Evolutionary conservation across 2,113 vertebrate genomes (phyloP), one percentile per base, ranked within the genome.

Genomic region (Pelusios castaneus): DNA sequence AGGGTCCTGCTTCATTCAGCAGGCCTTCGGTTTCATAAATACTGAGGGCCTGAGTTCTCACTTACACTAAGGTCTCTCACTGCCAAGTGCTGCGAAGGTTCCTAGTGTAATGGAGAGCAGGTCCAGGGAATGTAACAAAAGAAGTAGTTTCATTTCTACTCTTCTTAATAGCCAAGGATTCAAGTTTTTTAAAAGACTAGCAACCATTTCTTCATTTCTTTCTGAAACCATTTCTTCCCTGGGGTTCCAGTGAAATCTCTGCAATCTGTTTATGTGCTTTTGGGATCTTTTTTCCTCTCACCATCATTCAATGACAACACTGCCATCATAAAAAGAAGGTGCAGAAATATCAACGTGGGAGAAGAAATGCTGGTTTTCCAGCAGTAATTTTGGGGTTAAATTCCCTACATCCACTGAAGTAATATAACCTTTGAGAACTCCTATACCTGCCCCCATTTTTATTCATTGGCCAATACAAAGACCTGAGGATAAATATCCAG

Each of bases 241-340:
- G 0, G 97, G 92, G 97, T 92, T 90, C 80, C 94, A 75, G 5
- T 96, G 94, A 92, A 31, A 45, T 97, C 97, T 97, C 96, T 92
- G 88, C 70, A n/a, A 47, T 21, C 76, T 95, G 92, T 91, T 81
- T 86, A 70, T 91, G 86, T 89, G 93, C 63, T 82, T 95, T 95
- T 77, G 84, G 93, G 70, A 47, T 54, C 82, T 93, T 87, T 76
- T 87, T 58, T 22, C 82, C 89, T 80, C 94, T 89, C 70, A 84
- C 81, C 76, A 43, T 90, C 91, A 94, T 5, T 0, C 92, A 95
- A 95, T 85, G 92, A 5, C 54, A 58, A 58, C 93, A 94, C 92
- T 92, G 90, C 88, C 91, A 89, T 3, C 86, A 92, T 92, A 93
- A 94, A 97, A 94, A 94, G 90, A 95, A 90, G 51, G 43, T 56